Base-by-base conservation (phyloP, 2,113 vertebrate genomes). In the Aegithalos caudatus region DNA sequence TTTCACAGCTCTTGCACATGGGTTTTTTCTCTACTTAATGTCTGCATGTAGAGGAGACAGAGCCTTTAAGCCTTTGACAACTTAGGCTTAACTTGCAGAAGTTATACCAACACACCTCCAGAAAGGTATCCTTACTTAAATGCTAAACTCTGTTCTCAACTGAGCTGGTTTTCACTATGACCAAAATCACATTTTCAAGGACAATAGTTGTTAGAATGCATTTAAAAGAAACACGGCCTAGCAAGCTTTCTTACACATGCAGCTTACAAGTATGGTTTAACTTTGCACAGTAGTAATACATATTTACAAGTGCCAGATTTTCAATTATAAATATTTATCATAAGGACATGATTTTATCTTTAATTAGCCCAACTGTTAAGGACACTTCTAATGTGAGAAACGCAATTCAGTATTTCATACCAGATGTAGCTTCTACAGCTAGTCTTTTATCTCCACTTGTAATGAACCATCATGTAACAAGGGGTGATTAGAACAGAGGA, bases 321-420 rank as follows among this genome's bases (percentile, higher is more conserved):
- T 87, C 84, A 66, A 97, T 97, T 94, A 97, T 97, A 98, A 98
- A 98, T 98, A 98, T 98, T 98, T 98, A 98, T 98, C 89, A 76
- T 94, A 94, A 96, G 95, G 96, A 97, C 96, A 90, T 91, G 95
- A 97, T 97, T 98, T 98, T 97, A 96, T 97, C 95, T 98, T 98
- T 98, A 98, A 98, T 98, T 98, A 98, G 95, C 94, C 96, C 96
- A 98, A 97, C 97, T 98, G 98, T 97, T 96, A 98, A 95, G 97
- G 97, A 97, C 97, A 98, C 98, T 97, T 98, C 95, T 90, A 82
- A 98, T 95, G 97, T 97, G 97, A 97, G 98, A 98, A 98, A 95
- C 67, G 86, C n/a, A 97, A 97, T 94, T 97, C 94, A 95, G 87
- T 94, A 72, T 82, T 95, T 95, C 9, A 6, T 92, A 96, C 94